Evolutionary conservation across 2,797 vertebrate genomes (phyloP).

Genomic region (Prionace glauca): DNA sequence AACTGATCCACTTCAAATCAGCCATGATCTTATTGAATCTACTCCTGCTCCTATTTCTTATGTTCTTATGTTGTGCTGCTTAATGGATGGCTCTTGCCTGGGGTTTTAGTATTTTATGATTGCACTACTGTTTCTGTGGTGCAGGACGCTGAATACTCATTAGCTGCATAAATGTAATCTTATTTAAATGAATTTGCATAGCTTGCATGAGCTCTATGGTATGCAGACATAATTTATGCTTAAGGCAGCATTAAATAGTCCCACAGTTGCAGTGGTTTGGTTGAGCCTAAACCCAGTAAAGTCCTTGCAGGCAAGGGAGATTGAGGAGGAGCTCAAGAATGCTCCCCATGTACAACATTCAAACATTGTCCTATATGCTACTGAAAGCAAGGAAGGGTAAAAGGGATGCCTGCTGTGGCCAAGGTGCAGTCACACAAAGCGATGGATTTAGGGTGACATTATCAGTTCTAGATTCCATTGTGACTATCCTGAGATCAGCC

Average conservation of each 20-base stretch:
- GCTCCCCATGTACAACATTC: not conserved
- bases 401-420: not conserved
- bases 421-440: not conserved
- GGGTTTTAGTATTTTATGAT: conserved; percentile 4
- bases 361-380: not conserved
- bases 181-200: conserved; percentile 24
- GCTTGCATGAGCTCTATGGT: not conserved
- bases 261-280: not conserved
- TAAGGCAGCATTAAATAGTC: not conserved
- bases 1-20: no score
- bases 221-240: not conserved
- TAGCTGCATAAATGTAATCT: not conserved
- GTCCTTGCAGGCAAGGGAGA: no score
- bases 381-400: not conserved
- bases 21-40: no score
- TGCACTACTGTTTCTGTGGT: not conserved
- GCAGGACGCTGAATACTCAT: not conserved
- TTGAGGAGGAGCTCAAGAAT: not conserved
- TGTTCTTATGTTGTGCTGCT: no score
- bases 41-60: no score
- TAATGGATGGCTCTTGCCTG: not conserved
- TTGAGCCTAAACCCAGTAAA: not conserved
- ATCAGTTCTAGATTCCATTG: not conserved
- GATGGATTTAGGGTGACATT: not conserved
- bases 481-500: not conserved